Percentiles rank a stretch among this genome's conserved stretches.
Conservation (phyloP, 2,888 invertebrate species). For the Trypoxylon attenuatum region DNA sequence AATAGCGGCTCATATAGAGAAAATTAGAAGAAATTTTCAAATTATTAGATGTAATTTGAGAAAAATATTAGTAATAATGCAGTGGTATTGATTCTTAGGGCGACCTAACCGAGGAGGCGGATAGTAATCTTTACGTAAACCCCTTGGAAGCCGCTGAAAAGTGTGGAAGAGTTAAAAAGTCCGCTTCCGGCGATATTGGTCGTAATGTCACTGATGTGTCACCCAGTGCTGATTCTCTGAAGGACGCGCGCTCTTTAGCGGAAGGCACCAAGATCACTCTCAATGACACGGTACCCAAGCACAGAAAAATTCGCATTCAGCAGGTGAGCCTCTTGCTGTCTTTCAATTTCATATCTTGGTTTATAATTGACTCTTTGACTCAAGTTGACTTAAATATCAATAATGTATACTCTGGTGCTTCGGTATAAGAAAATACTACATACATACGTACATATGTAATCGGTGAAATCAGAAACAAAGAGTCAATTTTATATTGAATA, state of each 20-base stretch:
- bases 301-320: slow-evolving; percentile 90
- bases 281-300: slow-evolving; percentile 85
- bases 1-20: too few species aligned
- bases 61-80: not conserved
- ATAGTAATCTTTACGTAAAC: slow-evolving; percentile 92
- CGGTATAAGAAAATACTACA: too few species aligned
- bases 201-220: slow-evolving; percentile 72
- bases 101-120: slow-evolving; percentile 83
- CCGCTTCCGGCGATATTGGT: slow-evolving; percentile 86
- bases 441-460: too few species aligned
- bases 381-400: not conserved
- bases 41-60: too few species aligned
- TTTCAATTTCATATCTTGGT: not conserved
- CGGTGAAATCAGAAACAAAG: too few species aligned
- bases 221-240: slow-evolving; percentile 75
- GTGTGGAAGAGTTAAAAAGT: slow-evolving; percentile 81
- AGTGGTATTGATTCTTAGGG: slow-evolving; percentile 68
- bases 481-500: not conserved
- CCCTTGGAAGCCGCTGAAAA: slow-evolving; percentile 82
- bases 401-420: not conserved
- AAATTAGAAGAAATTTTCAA: too few species aligned
- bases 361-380: not conserved
- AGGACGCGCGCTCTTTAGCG: slow-evolving; percentile 63
- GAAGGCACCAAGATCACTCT: slow-evolving; percentile 76
- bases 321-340: slow-evolving; percentile 77